These are phyloP conservation scores for Corydoras maculifer DNA, from an alignment of 2,113 vertebrate species.

Conservation along the genomic window DNA sequence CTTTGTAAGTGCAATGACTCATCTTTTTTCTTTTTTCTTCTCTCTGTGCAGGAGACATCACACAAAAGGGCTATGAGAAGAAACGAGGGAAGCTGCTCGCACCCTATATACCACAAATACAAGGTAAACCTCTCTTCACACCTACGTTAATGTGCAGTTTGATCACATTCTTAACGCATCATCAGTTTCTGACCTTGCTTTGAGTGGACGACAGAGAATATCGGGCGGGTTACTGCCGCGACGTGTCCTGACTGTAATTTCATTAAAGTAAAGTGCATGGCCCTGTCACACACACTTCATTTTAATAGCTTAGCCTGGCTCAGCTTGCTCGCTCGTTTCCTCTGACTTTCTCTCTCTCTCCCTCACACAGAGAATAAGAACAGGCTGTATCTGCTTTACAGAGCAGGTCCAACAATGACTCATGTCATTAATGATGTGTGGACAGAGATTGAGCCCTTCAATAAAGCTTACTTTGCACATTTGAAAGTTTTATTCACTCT, in stretches of 20 bases:
- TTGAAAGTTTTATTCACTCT: background rate
- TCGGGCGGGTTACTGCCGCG: background rate
- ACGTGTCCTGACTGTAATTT: conserved; percentile 18
- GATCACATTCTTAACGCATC: background rate
- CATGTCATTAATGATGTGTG: conserved; percentile 16
- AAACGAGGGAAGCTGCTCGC: conserved; percentile 74
- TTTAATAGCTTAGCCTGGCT: conserved; percentile 4
- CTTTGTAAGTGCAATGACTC: conserved; percentile 48
- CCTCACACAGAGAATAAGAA: background rate
- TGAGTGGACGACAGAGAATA: background rate
- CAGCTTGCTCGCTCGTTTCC: background rate
- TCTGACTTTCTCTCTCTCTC: background rate
- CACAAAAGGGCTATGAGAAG: conserved; percentile 80
- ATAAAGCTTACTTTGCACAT: conserved; percentile 5
- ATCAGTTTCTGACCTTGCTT: background rate
- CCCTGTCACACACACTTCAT: conserved; percentile 1
- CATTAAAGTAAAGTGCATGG: background rate
- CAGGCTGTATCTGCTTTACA: conserved; percentile 7
- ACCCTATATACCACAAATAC: conserved; percentile 71
- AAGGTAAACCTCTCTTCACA: conserved; percentile 59
- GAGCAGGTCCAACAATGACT: conserved; percentile 4
- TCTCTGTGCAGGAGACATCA: conserved; percentile 70
- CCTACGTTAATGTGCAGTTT: too few species aligned
- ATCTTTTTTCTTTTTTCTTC: conserved; percentile 37
- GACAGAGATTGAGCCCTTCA: background rate